Evolutionary conservation across 1,140 invertebrate species (phyloP), one percentile per base, ranked within the genome.

Genomic region (Drosophila miranda): DNA sequence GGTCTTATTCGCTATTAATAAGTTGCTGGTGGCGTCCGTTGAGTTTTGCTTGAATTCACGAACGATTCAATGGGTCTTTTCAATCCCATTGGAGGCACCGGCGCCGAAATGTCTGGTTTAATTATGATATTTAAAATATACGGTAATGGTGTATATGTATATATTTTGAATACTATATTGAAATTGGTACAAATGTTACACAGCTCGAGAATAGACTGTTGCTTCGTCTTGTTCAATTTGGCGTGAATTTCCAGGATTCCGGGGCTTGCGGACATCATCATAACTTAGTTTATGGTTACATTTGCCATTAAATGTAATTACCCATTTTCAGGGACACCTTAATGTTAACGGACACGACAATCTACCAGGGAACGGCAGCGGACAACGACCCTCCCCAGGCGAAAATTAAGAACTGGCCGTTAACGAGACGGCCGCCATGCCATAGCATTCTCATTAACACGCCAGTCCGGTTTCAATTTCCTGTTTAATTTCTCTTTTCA

Each of bases 401-500:
- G 43, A 55, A 73, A 78, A 68, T 81, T 57, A 74, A 81, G 78
- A 70, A 70, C 64, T 68, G 54, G 56, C 61, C 69, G 58, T 82
- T 81, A 82, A 81, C 62, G 69, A 44, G 44, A 41, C 23, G 30
- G 34, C 44, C 48, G 56, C 43, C 61, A 54, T 58, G 16, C 66
- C 56, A 72, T 72, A 67, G 67, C 49, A 74, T 82, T 70, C 78
- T 82, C 78, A 82, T 82, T 82, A 82, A 82, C 78, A 62, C 75
- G 59, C 63, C 75, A 72, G 78, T 78, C 78, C 78, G 78, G 79
- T 82, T 82, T 82, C 79, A 82, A 83, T 82, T 82, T 82, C 78
- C 79, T 48, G 75, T 74, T 82, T 74, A 74, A 82, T 78, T 83
- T 82, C 78, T 82, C 46, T 60, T 82, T 82, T 72, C 78, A 83